A percentile compares a stretch with the other conserved stretches of the same genome.
Conservation (phyloP, 2,113 vertebrate genomes). For the Colaptes auratus region DNA sequence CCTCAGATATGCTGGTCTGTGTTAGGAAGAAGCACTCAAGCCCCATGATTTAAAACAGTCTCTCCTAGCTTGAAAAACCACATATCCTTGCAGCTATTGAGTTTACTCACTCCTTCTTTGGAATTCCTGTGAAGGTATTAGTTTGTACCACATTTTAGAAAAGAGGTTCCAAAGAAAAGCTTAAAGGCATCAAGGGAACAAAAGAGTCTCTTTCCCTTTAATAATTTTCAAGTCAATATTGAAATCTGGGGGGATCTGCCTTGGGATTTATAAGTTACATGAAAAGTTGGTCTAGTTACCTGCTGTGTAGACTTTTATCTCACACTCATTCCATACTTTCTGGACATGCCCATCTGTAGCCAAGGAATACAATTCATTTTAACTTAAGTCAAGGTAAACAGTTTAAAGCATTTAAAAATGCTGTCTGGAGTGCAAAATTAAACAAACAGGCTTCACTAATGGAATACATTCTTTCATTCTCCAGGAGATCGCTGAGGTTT, state of each 20-base stretch:
- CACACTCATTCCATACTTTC: not conserved
- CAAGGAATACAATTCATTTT: constrained; percentile 26
- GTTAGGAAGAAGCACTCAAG: not conserved
- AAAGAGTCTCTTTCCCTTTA: not conserved
- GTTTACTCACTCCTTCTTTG: not conserved
- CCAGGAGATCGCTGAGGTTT: not conserved
- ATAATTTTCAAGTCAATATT: not conserved
- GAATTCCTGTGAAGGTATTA: not conserved
- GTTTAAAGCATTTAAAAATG: constrained; percentile 23
- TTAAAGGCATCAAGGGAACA: not conserved
- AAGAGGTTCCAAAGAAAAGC: not conserved
- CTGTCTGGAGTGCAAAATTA: not conserved
- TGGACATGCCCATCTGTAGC: not conserved
- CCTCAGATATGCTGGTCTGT: not conserved
- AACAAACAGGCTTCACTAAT: not conserved
- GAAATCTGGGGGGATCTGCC: not conserved
- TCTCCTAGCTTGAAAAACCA: constrained; percentile 15
- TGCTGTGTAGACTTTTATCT: not conserved
- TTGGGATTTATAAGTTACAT: not conserved
- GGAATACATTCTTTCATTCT: not conserved
- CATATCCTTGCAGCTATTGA: not conserved
- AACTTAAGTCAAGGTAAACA: constrained; percentile 15
- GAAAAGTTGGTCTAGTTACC: not conserved
- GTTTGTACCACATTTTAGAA: not conserved
- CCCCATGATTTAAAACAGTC: not conserved